Evolutionary conservation across 2,113 vertebrate species (phyloP), one percentile per base, ranked within the genome.

Genomic region (Zosterops hypoxanthus): DNA sequence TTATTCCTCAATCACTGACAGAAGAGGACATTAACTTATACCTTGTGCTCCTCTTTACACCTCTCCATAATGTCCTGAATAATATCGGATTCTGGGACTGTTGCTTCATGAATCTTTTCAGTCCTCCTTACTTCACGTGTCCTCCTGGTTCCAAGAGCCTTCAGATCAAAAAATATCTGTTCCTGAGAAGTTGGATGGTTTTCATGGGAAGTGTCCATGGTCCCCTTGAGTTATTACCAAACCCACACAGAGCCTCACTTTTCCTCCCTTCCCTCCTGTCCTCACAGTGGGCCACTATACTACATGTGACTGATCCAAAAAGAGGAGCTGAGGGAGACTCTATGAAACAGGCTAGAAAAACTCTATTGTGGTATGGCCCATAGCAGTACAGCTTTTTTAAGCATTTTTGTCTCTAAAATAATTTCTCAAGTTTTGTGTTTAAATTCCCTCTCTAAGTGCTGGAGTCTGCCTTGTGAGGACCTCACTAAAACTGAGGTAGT

Each of bases 231-330:
- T 78, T 94, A 47, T 34, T 50, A 63, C 46, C 22, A 77, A 55
- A 55, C 34, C 8, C 70, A 49, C 63, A 91, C 73, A 90, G 26
- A 88, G 70, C 33, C 50, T 75, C 39, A n/a, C 24, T 82, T 90
- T 78, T 95, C 49, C 52, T 75, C 26, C 55, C 68, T 59, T 93
- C 53, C 42, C 56, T 73, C 41, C 66, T 76, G 31, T 25, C 42
- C 63, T 87, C 87, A 95, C 78, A 95, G 77, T 61, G 75, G 63
- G 16, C 73, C 57, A 82, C 91, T 95, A 72, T 94, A 63, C 63
- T 61, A 28, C 57, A 65, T 53, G 46, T 25, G 34, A 49, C 57
- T 14, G 25, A 72, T 50, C 73, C 75, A 89, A 91, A 94, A 82
- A 78, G 16, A 66, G 44, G 56, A 88, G n/a, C 47, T 75, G 52